Percentiles rank a stretch among this genome's conserved stretches.
Conservation (phyloP, 2,113 vertebrate genomes). For the Podarcis muralis region DNA sequence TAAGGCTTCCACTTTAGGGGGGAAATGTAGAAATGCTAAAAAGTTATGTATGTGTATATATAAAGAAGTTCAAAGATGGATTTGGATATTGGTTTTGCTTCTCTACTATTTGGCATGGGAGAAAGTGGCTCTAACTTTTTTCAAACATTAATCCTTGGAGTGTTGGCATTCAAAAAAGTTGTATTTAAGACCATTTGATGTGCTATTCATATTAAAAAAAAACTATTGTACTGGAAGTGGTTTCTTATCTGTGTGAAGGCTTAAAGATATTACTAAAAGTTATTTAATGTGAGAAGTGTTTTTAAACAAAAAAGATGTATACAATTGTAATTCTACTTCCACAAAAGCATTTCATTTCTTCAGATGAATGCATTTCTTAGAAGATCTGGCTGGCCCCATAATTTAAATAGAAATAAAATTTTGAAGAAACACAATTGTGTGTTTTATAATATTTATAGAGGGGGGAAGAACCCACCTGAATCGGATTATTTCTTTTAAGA, state of each 20-base stretch:
- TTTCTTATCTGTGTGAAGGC: constrained; percentile 72
- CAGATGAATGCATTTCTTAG: constrained; percentile 77
- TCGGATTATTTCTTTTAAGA: neutral
- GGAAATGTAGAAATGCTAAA: neutral
- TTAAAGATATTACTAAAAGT: constrained; percentile 69
- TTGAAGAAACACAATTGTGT: constrained; percentile 81
- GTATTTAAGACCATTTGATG: constrained; percentile 70
- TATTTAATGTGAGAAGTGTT: constrained; percentile 64
- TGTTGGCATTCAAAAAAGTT: constrained; percentile 65
- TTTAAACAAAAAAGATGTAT: constrained; percentile 64
- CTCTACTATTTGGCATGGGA: constrained; percentile 48
- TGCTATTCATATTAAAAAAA: constrained; percentile 70
- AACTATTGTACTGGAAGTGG: constrained; percentile 66
- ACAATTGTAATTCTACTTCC: constrained; percentile 73
- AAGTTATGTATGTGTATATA: constrained; percentile 42
- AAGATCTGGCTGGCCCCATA: constrained; percentile 87
- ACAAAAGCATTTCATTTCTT: constrained; percentile 73
- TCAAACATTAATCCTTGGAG: constrained; percentile 68
- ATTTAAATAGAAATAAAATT: constrained; percentile 88
- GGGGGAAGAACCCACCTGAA: neutral
- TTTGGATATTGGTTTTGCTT: constrained; percentile 13
- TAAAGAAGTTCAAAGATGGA: constrained; percentile 53
- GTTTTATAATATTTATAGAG: constrained; percentile 41
- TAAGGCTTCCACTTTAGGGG: constrained; percentile 57
- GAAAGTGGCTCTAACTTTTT: constrained; percentile 64